Conservation (phyloP, 2,888 invertebrate species). For the Toxonevra muliebris region DNA sequence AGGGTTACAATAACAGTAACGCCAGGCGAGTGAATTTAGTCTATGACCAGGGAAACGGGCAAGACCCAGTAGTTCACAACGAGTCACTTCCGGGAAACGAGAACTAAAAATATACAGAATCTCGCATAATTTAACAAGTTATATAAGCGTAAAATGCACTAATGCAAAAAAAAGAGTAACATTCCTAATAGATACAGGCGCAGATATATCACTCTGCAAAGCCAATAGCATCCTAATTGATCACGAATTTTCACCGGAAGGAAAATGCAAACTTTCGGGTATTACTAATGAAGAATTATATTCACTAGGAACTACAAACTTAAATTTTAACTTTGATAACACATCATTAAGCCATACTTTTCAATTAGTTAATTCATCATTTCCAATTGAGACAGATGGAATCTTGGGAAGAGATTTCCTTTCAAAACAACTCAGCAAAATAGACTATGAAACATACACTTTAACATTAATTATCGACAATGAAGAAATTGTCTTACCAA, state of each 20-base stretch:
- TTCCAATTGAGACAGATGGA: conserved; percentile 30
- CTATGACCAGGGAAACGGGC: conserved; percentile 1
- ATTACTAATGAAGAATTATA: conserved; percentile 18
- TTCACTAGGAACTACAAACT: conserved; percentile 12
- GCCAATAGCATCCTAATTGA: no score
- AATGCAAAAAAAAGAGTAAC: not conserved
- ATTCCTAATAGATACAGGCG: conserved; percentile 15
- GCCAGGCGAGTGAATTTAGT: not conserved
- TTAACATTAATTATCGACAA: conserved; percentile 13
- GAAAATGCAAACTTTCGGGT: no score
- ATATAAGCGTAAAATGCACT: not conserved
- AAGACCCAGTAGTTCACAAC: no score
- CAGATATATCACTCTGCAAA: conserved; percentile 28
- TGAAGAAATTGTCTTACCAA: conserved; percentile 20
- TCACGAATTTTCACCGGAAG: conserved; percentile 18
- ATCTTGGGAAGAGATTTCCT: conserved; percentile 32
- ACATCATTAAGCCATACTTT: conserved; percentile 7
- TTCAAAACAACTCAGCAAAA: conserved; percentile 21
- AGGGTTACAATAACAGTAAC: not conserved
- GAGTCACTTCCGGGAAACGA: not conserved
- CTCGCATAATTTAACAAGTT: conserved; percentile 16
- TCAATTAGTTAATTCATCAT: conserved; percentile 16
- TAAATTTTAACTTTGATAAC: conserved; percentile 17
- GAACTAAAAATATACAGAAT: conserved; percentile 1
- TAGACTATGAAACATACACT: conserved; percentile 30